Percentiles rank a stretch among this genome's conserved stretches.
These are phyloP conservation scores for Drosophila differens DNA, from an alignment of 2,888 invertebrate genomes.

Conservation along the genomic window DNA sequence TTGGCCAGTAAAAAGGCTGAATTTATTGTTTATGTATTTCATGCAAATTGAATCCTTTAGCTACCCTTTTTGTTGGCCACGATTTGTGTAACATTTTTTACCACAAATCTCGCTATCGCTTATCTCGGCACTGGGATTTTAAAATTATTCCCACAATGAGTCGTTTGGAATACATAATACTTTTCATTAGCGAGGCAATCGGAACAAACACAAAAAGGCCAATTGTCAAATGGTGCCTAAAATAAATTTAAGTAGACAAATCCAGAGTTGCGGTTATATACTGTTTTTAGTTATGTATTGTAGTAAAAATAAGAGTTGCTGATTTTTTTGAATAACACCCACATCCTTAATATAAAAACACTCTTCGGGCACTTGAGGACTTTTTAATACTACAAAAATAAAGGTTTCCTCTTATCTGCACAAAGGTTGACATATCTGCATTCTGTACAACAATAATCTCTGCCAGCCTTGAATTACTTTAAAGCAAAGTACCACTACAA, in stretches of 20 bases:
- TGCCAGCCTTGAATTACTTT: slow-evolving; percentile 2
- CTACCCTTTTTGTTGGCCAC: not conserved
- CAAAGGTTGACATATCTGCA: not conserved
- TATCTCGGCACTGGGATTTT: slow-evolving; percentile 23
- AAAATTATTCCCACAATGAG: slow-evolving; percentile 20
- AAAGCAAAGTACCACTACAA: not conserved
- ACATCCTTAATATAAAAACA: not conserved
- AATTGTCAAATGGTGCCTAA: not conserved
- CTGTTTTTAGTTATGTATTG: not conserved
- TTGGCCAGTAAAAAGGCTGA: slow-evolving; percentile 31
- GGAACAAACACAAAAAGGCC: not conserved
- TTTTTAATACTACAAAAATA: not conserved
- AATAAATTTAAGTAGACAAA: not conserved
- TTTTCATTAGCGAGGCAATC: slow-evolving; percentile 11
- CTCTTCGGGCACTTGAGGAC: not conserved
- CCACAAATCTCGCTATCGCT: slow-evolving; percentile 35
- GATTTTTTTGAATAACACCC: not conserved
- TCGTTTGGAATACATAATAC: slow-evolving; percentile 25
- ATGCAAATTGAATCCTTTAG: slow-evolving; percentile 67
- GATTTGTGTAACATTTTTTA: slow-evolving; percentile 9
- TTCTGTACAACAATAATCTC: not conserved
- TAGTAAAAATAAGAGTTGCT: not conserved
- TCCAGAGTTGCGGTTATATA: not conserved
- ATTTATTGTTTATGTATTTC: slow-evolving; percentile 66
- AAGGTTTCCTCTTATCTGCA: not conserved